Evolutionary conservation across 1,140 invertebrate genomes (phyloP).

Genomic region (Lepidurus packardi): DNA sequence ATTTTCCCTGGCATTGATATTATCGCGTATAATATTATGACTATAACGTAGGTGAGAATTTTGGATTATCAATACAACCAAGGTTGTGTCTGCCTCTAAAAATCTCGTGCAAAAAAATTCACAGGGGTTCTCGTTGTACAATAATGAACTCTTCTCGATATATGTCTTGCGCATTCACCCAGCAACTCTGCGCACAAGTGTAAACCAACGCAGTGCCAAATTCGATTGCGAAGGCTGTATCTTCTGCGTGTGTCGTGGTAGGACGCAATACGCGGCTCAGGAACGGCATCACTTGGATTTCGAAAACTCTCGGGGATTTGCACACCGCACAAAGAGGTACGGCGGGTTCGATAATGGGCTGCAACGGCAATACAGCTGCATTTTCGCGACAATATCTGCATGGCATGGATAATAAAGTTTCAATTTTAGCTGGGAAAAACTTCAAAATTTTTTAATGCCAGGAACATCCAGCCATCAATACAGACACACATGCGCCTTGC

Average conservation of each 20-base stretch:
- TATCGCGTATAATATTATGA: neutral
- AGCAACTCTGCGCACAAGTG: conserved; percentile 75
- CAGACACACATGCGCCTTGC: neutral
- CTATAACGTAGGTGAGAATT: neutral
- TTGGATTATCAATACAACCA: neutral
- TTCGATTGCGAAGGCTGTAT: conserved; percentile 50
- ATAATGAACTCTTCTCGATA: conserved; percentile 64
- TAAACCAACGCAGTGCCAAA: conserved; percentile 75
- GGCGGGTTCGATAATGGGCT: conserved; percentile 51
- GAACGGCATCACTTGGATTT: conserved; percentile 72
- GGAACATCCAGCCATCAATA: neutral
- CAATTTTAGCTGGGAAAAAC: conserved; percentile 39
- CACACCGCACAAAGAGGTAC: conserved; percentile 61
- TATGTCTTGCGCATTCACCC: conserved; percentile 58
- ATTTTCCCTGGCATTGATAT: neutral
- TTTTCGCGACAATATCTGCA: conserved; percentile 54
- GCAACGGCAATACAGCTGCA: conserved; percentile 54
- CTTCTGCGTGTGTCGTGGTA: conserved; percentile 37
- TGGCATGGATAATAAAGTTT: conserved; percentile 51
- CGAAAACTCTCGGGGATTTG: conserved; percentile 63
- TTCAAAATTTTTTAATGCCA: neutral
- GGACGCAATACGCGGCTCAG: conserved; percentile 60
- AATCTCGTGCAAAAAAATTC: neutral
- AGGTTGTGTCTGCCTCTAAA: conserved; percentile 6
- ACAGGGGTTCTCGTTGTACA: conserved; percentile 60